Evolutionary conservation across 2,888 invertebrate species (phyloP).

Genomic region (Brachynemurus nebulosus): DNA sequence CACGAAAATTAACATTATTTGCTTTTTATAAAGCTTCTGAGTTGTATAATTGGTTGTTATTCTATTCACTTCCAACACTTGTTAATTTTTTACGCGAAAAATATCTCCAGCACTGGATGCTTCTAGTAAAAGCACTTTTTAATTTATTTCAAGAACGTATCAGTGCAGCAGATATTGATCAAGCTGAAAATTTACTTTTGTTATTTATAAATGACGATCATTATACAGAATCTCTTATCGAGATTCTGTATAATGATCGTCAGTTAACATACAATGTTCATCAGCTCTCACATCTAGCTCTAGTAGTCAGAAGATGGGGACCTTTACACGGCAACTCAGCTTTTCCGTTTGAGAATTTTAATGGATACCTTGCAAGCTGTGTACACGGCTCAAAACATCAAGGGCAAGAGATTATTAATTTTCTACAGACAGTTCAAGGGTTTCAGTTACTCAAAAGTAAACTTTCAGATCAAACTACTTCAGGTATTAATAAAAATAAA

Average conservation of each 20-base stretch:
- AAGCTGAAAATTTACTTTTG: conserved; percentile 13
- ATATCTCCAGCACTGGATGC: conserved; percentile 18
- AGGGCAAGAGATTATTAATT: conserved; percentile 16
- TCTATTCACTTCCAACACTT: conserved; percentile 17
- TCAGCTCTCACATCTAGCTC: conserved; percentile 17
- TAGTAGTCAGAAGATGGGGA: conserved; percentile 19
- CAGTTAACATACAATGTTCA: conserved; percentile 18
- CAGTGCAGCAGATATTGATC: conserved; percentile 9
- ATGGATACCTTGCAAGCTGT: conserved; percentile 16
- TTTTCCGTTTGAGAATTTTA: conserved; percentile 19
- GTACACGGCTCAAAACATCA: conserved; percentile 17
- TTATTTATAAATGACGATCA: conserved; percentile 18
- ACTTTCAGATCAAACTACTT: conserved; percentile 4
- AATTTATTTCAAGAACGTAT: conserved; percentile 14
- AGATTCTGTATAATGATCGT: conserved; percentile 13
- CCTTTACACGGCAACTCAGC: conserved; percentile 18
- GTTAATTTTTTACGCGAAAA: conserved; percentile 13
- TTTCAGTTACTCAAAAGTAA: conserved; percentile 12
- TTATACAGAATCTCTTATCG: no score
- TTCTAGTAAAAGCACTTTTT: conserved; percentile 15
- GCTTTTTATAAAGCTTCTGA: conserved; percentile 18
- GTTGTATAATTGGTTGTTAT: conserved; percentile 16
- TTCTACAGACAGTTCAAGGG: conserved; percentile 15
- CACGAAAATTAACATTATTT: conserved; percentile 11
- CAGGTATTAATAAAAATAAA: conserved; percentile 1